Conservation (phyloP, 2,888 invertebrate genomes). For the Pammene fasciana region DNA sequence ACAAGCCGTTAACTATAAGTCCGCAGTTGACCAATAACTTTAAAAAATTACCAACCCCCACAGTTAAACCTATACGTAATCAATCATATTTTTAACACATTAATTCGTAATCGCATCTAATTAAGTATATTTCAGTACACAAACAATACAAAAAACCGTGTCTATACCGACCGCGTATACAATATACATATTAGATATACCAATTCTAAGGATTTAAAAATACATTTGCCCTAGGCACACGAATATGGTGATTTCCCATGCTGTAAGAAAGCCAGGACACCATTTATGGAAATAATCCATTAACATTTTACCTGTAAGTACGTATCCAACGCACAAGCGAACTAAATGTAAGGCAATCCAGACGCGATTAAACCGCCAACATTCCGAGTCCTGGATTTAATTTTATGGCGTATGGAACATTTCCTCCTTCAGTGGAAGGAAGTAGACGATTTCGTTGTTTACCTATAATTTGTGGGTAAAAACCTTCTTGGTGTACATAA, state of each 20-base stretch:
- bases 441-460: slow-evolving; percentile 35
- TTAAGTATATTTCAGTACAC: background rate
- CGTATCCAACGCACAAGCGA: slow-evolving; percentile 59
- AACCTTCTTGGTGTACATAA: too few relatives aligned
- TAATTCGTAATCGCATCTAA: background rate
- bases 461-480: background rate
- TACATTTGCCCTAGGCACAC: slow-evolving; percentile 58
- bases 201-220: slow-evolving; percentile 56
- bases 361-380: slow-evolving; percentile 56
- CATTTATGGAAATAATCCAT: slow-evolving; percentile 72
- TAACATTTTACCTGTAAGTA: slow-evolving; percentile 69
- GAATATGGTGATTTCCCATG: slow-evolving; percentile 58
- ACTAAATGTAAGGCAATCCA: slow-evolving; percentile 61
- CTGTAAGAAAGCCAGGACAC: slow-evolving; percentile 54
- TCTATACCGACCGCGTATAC: too few relatives aligned
- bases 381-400: slow-evolving; percentile 46
- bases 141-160: background rate
- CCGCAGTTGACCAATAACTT: too few relatives aligned
- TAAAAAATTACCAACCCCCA: too few relatives aligned
- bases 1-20: too few relatives aligned
- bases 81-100: too few relatives aligned
- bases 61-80: too few relatives aligned
- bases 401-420: slow-evolving; percentile 44
- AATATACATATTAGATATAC: too few relatives aligned
- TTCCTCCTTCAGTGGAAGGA: slow-evolving; percentile 41